These are phyloP conservation scores for Pachyramphus minor DNA, from an alignment of 2,113 vertebrate genomes.

Conservation along the genomic window DNA sequence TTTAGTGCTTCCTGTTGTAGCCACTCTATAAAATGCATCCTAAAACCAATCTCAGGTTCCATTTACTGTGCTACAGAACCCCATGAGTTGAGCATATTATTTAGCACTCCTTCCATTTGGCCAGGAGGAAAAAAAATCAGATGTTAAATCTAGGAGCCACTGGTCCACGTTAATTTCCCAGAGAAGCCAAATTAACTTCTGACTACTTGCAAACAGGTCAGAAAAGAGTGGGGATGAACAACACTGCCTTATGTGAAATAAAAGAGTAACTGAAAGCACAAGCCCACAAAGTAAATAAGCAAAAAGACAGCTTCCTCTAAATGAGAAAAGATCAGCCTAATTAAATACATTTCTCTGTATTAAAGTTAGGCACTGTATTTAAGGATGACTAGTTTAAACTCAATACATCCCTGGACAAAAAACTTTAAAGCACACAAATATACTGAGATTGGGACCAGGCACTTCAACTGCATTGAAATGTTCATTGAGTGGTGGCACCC, in stretches of 20 bases:
- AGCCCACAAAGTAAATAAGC: background rate
- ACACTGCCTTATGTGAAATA: background rate
- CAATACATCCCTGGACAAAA: background rate
- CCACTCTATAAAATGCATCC: background rate
- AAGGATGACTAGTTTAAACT: background rate
- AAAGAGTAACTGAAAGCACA: background rate
- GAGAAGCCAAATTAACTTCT: background rate
- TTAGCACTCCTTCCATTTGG: background rate
- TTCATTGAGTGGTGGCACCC: background rate
- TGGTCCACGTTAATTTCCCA: background rate
- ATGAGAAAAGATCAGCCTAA: background rate
- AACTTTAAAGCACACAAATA: background rate
- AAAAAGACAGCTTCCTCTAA: background rate
- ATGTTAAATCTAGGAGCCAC: background rate
- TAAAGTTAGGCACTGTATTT: background rate
- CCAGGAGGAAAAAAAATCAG: background rate
- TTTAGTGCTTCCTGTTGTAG: background rate
- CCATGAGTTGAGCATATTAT: constrained; percentile 32
- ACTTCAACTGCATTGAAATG: background rate
- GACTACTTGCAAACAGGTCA: background rate
- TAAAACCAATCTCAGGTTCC: background rate
- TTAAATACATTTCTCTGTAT: background rate
- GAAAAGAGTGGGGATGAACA: background rate
- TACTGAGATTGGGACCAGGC: background rate
- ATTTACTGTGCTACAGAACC: constrained; percentile 48